Base-by-base conservation (phyloP, 2,888 invertebrate species). In the Octodonta nipae region DNA sequence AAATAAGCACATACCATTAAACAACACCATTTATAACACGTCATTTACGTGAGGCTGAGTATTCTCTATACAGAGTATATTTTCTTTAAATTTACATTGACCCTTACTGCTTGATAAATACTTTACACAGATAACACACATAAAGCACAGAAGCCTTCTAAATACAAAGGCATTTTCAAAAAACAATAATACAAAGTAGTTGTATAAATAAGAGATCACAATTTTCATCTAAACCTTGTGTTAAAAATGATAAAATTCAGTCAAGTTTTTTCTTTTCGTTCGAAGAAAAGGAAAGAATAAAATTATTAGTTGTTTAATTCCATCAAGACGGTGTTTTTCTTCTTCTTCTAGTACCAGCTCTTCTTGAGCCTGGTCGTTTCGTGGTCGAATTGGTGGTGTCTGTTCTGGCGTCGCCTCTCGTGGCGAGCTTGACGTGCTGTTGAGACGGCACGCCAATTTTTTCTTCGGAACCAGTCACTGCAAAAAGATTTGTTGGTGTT, bases 381-480 rank as follows among this genome's bases (percentile, higher is more conserved):
- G 36, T 40, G 28, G 35, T 38, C 38, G 38, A 44, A 29, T 35
- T 42, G 36, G 15, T 44, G 45, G 41, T 30, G 30, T 30, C 28
- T n/a, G 5, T 43, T 47, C 44, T 45, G 45, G 37, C 47, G 49
- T 42, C 46, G 49, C 44, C 50, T 46, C 37, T 49, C 47, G 28
- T 46, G 47, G 40, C 42, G 35, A 29, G 31, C 32, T 32, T 38
- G 42, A 26, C 37, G 40, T 32, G 36, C 39, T 43, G 44, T 46
- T 47, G 51, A 49, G 29, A n/a, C n/a, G n/a, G n/a, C n/a, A n/a
- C 46, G 38, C 56, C 57, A 58, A 26, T 51, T 40, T 44, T 58
- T 58, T 35, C 57, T 50, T 42, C 56, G 50, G 26, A 58, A 47
- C 58, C 58, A 60, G 36, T 55, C 47, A 42, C 60, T 60, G 41